Conservation (phyloP, 2,113 vertebrate species). For the Phrynocephalus versicolor region DNA sequence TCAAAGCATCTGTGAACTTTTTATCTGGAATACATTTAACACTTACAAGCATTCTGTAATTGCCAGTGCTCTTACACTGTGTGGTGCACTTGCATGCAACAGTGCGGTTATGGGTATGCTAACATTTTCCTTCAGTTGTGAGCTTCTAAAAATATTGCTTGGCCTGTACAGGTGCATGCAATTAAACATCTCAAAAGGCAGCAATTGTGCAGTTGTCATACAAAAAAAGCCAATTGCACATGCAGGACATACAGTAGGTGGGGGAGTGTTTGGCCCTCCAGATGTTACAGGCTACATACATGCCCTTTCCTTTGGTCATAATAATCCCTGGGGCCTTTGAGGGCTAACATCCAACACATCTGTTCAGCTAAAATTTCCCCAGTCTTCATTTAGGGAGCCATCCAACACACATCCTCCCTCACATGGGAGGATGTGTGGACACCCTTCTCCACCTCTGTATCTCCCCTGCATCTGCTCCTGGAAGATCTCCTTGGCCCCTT, state of each 20-base stretch:
- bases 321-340: background rate
- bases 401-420: too few species aligned
- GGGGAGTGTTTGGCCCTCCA: background rate
- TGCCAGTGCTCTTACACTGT: slow-evolving; percentile 60
- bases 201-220: slow-evolving; percentile 31
- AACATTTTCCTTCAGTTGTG: slow-evolving; percentile 59
- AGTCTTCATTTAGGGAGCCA: too few species aligned
- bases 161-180: slow-evolving; percentile 39
- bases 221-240: slow-evolving; percentile 41
- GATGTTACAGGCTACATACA: background rate
- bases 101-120: slow-evolving; percentile 59
- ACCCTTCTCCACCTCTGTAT: too few species aligned
- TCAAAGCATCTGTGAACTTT: slow-evolving; percentile 73
- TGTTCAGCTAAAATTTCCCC: too few species aligned
- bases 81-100: slow-evolving; percentile 49
- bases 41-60: slow-evolving; percentile 66
- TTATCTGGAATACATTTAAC: slow-evolving; percentile 75
- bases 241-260: background rate
- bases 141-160: slow-evolving; percentile 55
- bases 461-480: too few species aligned
- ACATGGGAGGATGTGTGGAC: too few species aligned
- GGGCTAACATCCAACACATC: too few species aligned
- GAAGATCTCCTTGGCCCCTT: too few species aligned
- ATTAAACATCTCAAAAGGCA: slow-evolving; percentile 38
- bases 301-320: background rate